Conservation (phyloP, 2,113 vertebrate genomes). For the Coracopsis vasa region DNA sequence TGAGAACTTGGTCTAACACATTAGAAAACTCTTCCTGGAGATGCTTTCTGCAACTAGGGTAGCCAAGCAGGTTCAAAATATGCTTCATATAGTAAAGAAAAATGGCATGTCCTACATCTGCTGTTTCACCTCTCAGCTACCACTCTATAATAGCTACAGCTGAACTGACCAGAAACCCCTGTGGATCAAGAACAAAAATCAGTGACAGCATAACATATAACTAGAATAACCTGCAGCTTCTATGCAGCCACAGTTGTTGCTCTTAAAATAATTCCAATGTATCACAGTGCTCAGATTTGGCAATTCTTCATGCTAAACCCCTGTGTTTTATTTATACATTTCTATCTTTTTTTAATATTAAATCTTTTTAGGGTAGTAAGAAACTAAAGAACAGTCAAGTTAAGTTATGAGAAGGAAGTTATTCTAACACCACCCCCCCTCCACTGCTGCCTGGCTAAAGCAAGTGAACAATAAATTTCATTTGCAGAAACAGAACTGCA, state of each 20-base stretch:
- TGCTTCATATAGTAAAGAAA: neutral
- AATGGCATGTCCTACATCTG: neutral
- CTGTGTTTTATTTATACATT: neutral
- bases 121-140: neutral
- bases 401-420: neutral
- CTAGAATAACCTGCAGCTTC: neutral
- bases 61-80: neutral
- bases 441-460: neutral
- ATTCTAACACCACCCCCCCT: neutral
- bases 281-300: neutral
- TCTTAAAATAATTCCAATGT: neutral
- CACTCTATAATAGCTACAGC: neutral
- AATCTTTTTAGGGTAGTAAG: neutral
- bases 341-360: neutral
- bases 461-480: neutral
- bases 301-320: neutral
- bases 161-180: neutral
- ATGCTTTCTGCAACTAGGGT: neutral
- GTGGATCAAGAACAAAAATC: neutral
- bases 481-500: neutral
- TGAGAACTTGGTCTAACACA: neutral
- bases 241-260: neutral
- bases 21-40: neutral
- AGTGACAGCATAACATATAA: neutral
- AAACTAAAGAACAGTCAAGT: neutral